Percentiles rank a stretch among this genome's conserved stretches.
Evolutionary conservation across 1,140 invertebrate species (phyloP).

Genomic region (Metopolophium dirhodum): DNA sequence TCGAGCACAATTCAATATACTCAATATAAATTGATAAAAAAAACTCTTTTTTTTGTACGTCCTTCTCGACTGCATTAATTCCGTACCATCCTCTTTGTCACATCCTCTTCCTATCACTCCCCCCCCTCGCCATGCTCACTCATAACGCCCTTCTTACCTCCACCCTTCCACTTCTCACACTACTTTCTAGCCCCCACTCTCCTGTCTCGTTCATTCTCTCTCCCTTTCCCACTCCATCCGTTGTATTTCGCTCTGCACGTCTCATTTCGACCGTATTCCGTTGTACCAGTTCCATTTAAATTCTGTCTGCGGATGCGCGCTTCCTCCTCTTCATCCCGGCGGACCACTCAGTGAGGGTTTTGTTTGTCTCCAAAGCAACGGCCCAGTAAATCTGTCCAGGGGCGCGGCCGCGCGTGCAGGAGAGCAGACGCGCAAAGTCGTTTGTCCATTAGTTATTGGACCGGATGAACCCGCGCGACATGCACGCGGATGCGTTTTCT

Average conservation of each 20-base stretch:
- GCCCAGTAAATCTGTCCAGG: constrained; percentile 31
- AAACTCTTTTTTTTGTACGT: neutral
- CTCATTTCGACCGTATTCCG: neutral
- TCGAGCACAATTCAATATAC: neutral
- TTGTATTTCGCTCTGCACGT: neutral
- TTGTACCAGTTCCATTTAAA: constrained; percentile 24
- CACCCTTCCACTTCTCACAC: too few relatives aligned
- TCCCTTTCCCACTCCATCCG: neutral
- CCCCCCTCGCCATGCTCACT: too few relatives aligned
- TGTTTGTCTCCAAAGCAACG: constrained; percentile 20
- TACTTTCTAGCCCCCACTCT: too few relatives aligned
- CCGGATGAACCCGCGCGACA: neutral
- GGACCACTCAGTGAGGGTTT: neutral
- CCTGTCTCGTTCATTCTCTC: neutral
- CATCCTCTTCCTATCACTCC: too few relatives aligned
- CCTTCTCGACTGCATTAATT: neutral
- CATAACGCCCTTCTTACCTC: neutral
- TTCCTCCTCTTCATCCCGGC: neutral
- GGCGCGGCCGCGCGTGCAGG: neutral
- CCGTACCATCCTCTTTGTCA: neutral
- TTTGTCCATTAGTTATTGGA: constrained; percentile 47
- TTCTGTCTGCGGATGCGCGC: neutral
- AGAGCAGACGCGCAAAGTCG: neutral
- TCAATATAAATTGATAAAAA: neutral
- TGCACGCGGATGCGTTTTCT: neutral